These are phyloP conservation scores for Pterophyllum scalare DNA, from an alignment of 2,113 vertebrate species.

Conservation along the genomic window DNA sequence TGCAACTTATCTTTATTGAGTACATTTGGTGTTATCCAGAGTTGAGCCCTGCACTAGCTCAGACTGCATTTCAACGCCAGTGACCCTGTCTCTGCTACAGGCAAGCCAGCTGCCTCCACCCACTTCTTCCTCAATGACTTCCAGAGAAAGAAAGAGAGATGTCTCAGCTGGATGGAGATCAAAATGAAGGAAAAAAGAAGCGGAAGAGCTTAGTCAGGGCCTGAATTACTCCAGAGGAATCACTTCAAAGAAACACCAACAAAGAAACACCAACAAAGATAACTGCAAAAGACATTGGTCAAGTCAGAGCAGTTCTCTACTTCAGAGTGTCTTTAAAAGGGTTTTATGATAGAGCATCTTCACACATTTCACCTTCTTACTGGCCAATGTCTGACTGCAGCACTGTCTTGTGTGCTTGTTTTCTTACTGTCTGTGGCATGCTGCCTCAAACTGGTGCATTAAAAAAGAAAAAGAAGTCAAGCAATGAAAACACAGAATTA, in stretches of 20 bases:
- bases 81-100: slow-evolving; percentile 32
- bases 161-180: slow-evolving; percentile 63
- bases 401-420: too few species aligned
- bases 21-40: slow-evolving; percentile 52
- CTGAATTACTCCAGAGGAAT: slow-evolving; percentile 13
- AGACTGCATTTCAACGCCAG: slow-evolving; percentile 72
- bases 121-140: slow-evolving; percentile 63
- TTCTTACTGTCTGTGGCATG: too few species aligned
- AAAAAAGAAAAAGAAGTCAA: too few species aligned
- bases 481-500: too few species aligned
- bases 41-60: slow-evolving; percentile 64
- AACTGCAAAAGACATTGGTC: slow-evolving; percentile 11
- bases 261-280: slow-evolving; percentile 46
- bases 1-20: slow-evolving; percentile 55
- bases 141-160: slow-evolving; percentile 60
- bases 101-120: slow-evolving; percentile 28
- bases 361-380: slow-evolving; percentile 28
- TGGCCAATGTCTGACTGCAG: background rate
- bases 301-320: background rate
- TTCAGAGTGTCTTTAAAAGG: background rate
- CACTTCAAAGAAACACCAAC: slow-evolving; percentile 56
- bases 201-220: slow-evolving; percentile 41
- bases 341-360: background rate
- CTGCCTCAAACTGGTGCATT: too few species aligned
- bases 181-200: slow-evolving; percentile 48